Evolutionary conservation across 1,140 invertebrate genomes (phyloP), one percentile per base, ranked within the genome.

Genomic region (Metaphire vulgaris): DNA sequence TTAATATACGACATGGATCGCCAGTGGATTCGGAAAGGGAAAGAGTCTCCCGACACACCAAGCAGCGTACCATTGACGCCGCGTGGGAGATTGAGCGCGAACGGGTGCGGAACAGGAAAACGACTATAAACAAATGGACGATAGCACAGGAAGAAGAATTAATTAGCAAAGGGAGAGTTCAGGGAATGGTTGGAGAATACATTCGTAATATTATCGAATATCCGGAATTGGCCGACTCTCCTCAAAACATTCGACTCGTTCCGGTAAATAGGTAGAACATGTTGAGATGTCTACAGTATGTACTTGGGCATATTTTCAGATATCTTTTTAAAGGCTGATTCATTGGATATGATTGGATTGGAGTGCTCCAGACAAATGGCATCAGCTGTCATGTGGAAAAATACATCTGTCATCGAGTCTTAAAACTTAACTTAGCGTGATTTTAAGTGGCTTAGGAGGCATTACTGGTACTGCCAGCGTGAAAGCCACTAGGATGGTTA

Each of bases 41-140:
- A 83, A 91, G 92, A 80, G 87, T 98, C 26, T 85, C 97, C 77
- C 92, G 94, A 82, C 94, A 97, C 81, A 93, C 94, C 0, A 93
- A 93, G 82, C 85, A 91, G 0, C 90, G 91, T 26, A 94, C 95
- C 0, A 89, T 95, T 21, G 88, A 93, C 15, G 94, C 95, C 84
- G 94, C 95, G 1, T 98, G 96, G 96, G 91, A 93, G 77, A 88
- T 92, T 56, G 94, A 97, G 83, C 91, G 92, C 77, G 93, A 96
- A 77, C 86, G 96, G 79, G 89, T 92, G 0, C 86, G 94, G 14
- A 91, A 91, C 75, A 90, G 90, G 72, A 92, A 93, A 32, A 74
- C 84, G 73, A 82, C 83, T 2, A 79, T 82, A 56, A 80, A 84
- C 30, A 87, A 88, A 2, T 90, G 90, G 89, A 86, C 87, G 83